Evolutionary conservation across 2,888 invertebrate species (phyloP).

Genomic region (Choreutis nemorana): DNA sequence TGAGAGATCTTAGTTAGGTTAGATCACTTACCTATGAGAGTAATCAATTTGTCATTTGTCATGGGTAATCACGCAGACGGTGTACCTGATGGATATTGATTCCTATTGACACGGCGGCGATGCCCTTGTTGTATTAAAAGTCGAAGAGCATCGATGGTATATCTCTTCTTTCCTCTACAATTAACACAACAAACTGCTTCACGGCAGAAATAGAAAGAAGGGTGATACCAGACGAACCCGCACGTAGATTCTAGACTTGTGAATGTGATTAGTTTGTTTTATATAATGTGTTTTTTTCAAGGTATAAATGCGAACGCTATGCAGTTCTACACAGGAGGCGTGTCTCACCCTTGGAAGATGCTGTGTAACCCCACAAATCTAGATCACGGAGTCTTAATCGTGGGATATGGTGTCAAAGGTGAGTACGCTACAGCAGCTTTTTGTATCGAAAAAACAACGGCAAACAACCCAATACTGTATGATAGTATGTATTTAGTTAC

Average conservation of each 20-base stretch:
- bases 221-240: no score
- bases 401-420: slow-evolving; percentile 88
- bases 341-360: slow-evolving; percentile 90
- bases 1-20: slow-evolving; percentile 13
- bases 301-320: slow-evolving; percentile 94
- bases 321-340: slow-evolving; percentile 95
- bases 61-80: background rate
- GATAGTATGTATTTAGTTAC: no score
- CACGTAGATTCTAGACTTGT: background rate
- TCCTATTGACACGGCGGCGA: background rate
- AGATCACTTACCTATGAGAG: background rate
- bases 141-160: no score
- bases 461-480: background rate
- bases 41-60: background rate
- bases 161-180: no score
- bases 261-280: background rate
- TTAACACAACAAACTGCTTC: no score
- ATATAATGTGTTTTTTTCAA: slow-evolving; percentile 16
- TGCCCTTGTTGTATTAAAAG: background rate
- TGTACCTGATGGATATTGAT: background rate
- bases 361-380: slow-evolving; percentile 79
- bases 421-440: slow-evolving; percentile 23
- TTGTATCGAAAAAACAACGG: background rate
- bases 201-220: no score
- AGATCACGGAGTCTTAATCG: slow-evolving; percentile 96